Percentiles rank a stretch among this genome's conserved stretches.
Conservation (phyloP, 2,888 invertebrate species). For the Lithophane ornitopus region DNA sequence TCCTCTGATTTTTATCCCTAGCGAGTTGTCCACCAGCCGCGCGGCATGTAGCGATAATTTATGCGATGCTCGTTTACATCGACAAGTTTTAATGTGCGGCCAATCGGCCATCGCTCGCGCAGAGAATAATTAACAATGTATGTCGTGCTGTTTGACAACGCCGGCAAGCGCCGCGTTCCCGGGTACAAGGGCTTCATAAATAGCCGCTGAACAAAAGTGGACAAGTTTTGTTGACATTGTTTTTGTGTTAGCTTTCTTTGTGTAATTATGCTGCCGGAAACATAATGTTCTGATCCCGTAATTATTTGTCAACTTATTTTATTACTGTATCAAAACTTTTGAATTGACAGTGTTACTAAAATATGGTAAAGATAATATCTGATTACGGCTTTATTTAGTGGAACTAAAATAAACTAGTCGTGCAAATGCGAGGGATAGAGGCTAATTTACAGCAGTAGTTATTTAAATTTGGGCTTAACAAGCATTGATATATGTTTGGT, state of each 20-base stretch:
- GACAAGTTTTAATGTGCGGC: constrained; percentile 71
- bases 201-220: constrained; percentile 19
- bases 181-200: constrained; percentile 40
- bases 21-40: constrained; percentile 1
- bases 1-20: constrained; percentile 1
- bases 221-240: constrained; percentile 38
- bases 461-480: constrained; percentile 33
- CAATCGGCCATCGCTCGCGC: constrained; percentile 63
- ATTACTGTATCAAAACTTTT: constrained; percentile 18
- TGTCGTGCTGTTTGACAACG: constrained; percentile 42
- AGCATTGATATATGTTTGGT: constrained; percentile 38
- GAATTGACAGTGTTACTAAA: constrained; percentile 15
- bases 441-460: constrained; percentile 24
- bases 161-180: background rate
- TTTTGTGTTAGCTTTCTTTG: constrained; percentile 25
- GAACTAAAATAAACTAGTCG: constrained; percentile 42
- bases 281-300: constrained; percentile 24
- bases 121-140: constrained; percentile 66
- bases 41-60: constrained; percentile 64
- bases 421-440: constrained; percentile 15
- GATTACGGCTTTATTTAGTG: constrained; percentile 5
- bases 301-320: constrained; percentile 16
- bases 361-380: constrained; percentile 7
- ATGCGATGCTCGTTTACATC: constrained; percentile 70
- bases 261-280: constrained; percentile 48